Evolutionary conservation across 2,888 invertebrate species (phyloP), one percentile per base, ranked within the genome.

Genomic region (Trissolcus japonicus): DNA sequence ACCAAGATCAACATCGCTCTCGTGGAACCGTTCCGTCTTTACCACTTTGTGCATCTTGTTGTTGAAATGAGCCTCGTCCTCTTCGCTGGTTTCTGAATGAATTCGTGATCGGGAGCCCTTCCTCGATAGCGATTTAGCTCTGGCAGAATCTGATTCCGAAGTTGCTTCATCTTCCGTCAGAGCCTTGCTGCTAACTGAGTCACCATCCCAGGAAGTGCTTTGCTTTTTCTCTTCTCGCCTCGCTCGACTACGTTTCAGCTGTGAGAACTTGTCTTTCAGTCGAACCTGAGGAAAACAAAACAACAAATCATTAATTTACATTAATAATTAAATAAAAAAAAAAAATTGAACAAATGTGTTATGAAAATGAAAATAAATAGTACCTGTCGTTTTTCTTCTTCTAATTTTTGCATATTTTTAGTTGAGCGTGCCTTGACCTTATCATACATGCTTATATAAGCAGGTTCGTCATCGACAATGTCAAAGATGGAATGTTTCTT

Each of bases 401-500:
- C 95, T 86, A 96, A 94, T 86, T 96, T 96, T 87, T 96, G 95
- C 94, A 96, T 95, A 88, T 96, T 97, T 89, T 97, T 96, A 84
- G 96, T 96, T 21, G 97, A 96, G 48, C 97, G 92, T 2, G 97
- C 97, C 89, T 97, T 97, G 0, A 97, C 97, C 90, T 98, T 98
- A 87, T 98, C 98, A 88, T 98, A 98, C 98, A 98, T 98, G 9
- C 98, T 98, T 75, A 97, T 96, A 86, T 97, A 97, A 9, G 95
- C 94, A 0, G 97, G 96, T 74, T 94, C 96, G 85, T 96, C 96
- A 86, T 95, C 95, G 53, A 95, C 93, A 71, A 96, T 96, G 86
- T 96, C 96, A 88, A 97, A 96, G 85, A 96, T 96, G 66, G 96
- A 96, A 90, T 96, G 96, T 88, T 96, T 95, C 88, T 95, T 96